Conservation (phyloP, 2,113 vertebrate genomes). For the Origma solitaria region DNA sequence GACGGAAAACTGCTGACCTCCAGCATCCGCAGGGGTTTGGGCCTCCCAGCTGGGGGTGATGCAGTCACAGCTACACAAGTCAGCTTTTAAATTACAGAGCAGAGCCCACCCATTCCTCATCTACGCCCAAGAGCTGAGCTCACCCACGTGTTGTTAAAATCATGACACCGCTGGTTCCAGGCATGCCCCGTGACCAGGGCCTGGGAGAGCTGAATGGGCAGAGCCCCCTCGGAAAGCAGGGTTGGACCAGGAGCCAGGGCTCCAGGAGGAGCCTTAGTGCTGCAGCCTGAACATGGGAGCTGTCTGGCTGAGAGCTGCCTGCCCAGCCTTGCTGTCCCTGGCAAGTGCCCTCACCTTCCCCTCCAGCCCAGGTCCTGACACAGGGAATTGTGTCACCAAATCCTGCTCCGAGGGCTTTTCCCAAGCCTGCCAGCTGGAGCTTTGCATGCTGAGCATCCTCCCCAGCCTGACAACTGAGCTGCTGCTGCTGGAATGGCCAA, state of each 20-base stretch:
- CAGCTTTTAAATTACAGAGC: not conserved
- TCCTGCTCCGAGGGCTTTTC: not conserved
- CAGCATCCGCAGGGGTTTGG: not conserved
- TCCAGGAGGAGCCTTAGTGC: not conserved
- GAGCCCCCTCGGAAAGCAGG: not conserved
- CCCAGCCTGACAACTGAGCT: not conserved
- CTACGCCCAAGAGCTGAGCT: not conserved
- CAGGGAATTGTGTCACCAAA: not conserved
- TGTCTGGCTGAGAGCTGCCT: not conserved
- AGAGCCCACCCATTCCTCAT: not conserved
- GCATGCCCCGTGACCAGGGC: accelerated
- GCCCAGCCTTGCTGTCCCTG: not conserved
- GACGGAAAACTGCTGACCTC: not conserved
- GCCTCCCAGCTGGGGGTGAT: not conserved
- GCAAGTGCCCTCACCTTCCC: not conserved
- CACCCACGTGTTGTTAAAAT: not conserved
- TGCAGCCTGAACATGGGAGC: not conserved
- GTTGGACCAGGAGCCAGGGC: not conserved
- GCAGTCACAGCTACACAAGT: not conserved
- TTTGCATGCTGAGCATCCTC: not conserved
- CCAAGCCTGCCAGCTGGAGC: not conserved
- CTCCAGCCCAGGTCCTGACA: not conserved
- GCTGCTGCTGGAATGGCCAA: not conserved
- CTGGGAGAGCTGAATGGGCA: not conserved
- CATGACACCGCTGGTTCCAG: not conserved